Percentiles rank a stretch among this genome's conserved stretches.
Conservation (phyloP, 2,797 vertebrate species). For the Eulemur rubriventer region DNA sequence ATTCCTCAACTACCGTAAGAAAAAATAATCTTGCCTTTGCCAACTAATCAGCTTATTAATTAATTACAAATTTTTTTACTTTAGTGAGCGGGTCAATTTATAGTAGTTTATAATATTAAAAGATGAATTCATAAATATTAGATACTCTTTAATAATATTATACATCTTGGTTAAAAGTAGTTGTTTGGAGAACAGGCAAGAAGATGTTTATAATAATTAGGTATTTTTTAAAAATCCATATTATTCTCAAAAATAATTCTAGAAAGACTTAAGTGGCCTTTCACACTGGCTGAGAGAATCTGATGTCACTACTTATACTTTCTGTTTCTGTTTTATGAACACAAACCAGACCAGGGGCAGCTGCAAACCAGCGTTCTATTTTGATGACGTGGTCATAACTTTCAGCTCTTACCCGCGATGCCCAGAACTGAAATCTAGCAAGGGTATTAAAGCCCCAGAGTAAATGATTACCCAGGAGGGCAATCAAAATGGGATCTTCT, state of each 20-base stretch:
- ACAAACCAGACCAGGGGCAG: conserved; percentile 36
- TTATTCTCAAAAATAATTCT: conserved; percentile 49
- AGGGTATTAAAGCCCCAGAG: neutral
- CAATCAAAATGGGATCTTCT: neutral
- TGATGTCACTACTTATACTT: neutral
- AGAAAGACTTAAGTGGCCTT: conserved; percentile 58
- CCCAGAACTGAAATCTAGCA: neutral
- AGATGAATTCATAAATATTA: neutral
- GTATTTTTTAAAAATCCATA: neutral
- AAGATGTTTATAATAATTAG: conserved; percentile 64
- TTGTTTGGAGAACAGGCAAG: conserved; percentile 63
- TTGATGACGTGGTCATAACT: fast-evolving
- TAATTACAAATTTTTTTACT: neutral
- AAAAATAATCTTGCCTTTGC: neutral
- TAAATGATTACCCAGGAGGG: neutral
- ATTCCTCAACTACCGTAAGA: neutral
- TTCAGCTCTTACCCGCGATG: conserved; percentile 14
- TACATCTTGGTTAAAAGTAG: conserved; percentile 34
- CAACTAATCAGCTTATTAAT: neutral
- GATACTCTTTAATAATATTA: neutral
- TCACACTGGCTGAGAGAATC: neutral
- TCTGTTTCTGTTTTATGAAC: conserved; percentile 57
- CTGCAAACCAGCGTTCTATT: neutral
- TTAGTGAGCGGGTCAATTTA: neutral
- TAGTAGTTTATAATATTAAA: neutral